Conservation (phyloP, 92 coral and sea anemone genomes). For the Metridium senile region DNA sequence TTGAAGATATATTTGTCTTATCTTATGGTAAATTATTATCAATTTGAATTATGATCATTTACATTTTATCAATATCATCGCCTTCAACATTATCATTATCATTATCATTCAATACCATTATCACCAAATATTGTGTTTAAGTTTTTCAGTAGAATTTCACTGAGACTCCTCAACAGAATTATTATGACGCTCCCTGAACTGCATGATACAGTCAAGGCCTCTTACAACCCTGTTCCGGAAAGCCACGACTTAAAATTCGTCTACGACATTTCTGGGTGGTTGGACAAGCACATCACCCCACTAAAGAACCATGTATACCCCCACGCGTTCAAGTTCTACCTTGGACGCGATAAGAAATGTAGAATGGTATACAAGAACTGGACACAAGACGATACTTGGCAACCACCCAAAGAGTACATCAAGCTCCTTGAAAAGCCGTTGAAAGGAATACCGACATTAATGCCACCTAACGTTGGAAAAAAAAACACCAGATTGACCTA, state of each 20-base stretch:
- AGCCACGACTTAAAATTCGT: constrained; percentile 4
- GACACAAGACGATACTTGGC: constrained; percentile 41
- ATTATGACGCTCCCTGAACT: constrained; percentile 22
- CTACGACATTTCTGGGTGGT: constrained; percentile 37
- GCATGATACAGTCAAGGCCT: not conserved
- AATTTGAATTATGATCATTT: no score
- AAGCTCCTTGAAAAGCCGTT: constrained; percentile 2
- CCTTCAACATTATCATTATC: no score
- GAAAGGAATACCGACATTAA: constrained; percentile 16
- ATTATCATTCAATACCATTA: no score
- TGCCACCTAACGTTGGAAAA: constrained; percentile 33
- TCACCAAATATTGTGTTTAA: no score
- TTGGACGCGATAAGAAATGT: constrained; percentile 14
- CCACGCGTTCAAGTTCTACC: constrained; percentile 28
- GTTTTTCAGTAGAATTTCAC: no score
- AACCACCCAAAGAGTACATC: not conserved
- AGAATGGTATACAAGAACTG: constrained; percentile 53
- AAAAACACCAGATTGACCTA: not conserved
- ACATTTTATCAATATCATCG: no score
- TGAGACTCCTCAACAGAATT: not conserved
- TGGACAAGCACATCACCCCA: constrained; percentile 11
- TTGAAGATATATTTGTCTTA: no score
- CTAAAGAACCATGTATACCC: constrained; percentile 43
- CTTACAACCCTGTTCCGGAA: constrained; percentile 34
- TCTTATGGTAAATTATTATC: no score